Conservation (phyloP, 2,113 vertebrate species). For the Panthera uncia region DNA sequence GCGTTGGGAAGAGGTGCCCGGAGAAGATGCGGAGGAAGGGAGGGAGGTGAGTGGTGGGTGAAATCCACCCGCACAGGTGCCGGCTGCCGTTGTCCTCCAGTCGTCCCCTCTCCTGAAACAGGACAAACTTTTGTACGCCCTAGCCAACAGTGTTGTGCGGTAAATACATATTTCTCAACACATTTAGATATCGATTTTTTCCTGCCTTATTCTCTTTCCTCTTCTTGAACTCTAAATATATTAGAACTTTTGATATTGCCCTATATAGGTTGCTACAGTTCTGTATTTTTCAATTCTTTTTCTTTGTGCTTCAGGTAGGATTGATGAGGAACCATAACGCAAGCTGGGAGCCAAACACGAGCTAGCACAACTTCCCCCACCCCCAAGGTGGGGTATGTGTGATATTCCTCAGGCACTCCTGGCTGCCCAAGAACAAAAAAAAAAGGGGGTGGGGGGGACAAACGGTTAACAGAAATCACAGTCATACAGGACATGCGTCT, state of each 20-base stretch:
- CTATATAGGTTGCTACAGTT: neutral
- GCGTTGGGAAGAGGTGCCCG: neutral
- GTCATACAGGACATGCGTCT: too few relatives aligned
- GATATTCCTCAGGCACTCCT: too few relatives aligned
- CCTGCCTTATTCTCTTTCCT: neutral
- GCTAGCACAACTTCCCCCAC: too few relatives aligned
- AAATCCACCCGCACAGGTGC: neutral
- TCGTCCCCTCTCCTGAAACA: neutral
- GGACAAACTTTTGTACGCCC: neutral
- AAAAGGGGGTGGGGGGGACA: too few relatives aligned
- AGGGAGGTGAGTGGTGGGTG: neutral
- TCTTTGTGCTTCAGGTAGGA: neutral
- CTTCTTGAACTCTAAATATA: neutral
- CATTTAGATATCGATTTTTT: neutral
- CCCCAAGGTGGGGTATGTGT: too few relatives aligned
- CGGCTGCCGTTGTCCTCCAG: accelerated
- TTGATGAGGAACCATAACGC: too few relatives aligned
- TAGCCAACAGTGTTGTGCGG: neutral
- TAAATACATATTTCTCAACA: neutral
- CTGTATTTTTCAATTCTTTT: neutral
- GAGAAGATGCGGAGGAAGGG: neutral
- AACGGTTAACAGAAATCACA: too few relatives aligned
- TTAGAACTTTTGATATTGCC: neutral
- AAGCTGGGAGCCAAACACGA: too few relatives aligned
- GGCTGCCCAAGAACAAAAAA: too few relatives aligned